These are phyloP conservation scores for Haplotaxodon microlepis DNA, from an alignment of 2,113 vertebrate genomes.

Conservation along the genomic window DNA sequence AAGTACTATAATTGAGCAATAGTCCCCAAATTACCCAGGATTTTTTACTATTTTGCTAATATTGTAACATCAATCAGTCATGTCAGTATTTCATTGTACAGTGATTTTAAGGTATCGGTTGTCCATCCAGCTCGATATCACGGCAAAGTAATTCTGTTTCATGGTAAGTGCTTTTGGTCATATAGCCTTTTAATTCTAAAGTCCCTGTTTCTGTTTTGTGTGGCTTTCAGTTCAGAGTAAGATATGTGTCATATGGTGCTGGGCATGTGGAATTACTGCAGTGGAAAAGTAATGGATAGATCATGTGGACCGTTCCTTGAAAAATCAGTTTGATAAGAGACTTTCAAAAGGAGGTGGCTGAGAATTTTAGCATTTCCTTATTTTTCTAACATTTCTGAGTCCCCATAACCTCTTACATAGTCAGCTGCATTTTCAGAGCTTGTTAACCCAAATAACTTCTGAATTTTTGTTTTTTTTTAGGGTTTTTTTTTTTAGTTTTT, in stretches of 20 bases:
- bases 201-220: background rate
- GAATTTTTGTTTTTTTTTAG: accelerated
- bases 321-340: background rate
- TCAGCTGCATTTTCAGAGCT: background rate
- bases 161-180: background rate
- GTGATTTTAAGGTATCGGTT: background rate
- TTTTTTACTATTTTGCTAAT: background rate
- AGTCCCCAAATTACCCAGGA: background rate
- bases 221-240: background rate
- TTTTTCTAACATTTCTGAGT: background rate
- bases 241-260: background rate
- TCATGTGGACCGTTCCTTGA: background rate
- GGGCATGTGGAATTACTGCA: accelerated
- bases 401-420: background rate
- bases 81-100: background rate
- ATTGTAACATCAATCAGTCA: background rate
- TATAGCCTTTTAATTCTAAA: background rate
- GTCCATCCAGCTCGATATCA: background rate
- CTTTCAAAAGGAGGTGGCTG: background rate
- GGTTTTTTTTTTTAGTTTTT: accelerated
- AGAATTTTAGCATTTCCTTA: background rate
- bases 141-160: accelerated
- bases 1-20: background rate
- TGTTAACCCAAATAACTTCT: background rate
- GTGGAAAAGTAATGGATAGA: background rate